Evolutionary conservation across 2,113 vertebrate species (phyloP).

Genomic region (Illadopsis cleaveri): DNA sequence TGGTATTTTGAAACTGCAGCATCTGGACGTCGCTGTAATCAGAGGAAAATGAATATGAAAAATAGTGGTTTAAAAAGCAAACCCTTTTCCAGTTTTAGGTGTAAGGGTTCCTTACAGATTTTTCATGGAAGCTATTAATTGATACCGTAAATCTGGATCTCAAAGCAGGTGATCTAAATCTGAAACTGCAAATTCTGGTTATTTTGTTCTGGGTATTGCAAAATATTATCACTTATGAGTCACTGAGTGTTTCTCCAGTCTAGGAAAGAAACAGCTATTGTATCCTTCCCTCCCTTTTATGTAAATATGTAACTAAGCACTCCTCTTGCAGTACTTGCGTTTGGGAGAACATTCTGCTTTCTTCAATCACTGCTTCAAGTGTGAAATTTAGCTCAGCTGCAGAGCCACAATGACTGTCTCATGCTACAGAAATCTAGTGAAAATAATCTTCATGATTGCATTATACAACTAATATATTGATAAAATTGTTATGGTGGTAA

Average conservation of each 20-base stretch:
- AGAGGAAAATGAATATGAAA: not conserved
- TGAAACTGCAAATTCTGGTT: not conserved
- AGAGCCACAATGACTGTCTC: not conserved
- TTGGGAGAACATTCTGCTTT: conserved; percentile 10
- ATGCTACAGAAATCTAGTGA: not conserved
- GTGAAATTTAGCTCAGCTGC: conserved; percentile 21
- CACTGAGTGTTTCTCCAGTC: not conserved
- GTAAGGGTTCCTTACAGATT: not conserved
- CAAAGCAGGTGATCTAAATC: not conserved
- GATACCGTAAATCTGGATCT: not conserved
- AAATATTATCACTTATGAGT: not conserved
- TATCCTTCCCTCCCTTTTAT: not conserved
- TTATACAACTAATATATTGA: not conserved
- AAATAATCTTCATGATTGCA: not conserved
- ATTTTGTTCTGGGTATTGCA: not conserved
- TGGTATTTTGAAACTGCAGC: conserved; percentile 34
- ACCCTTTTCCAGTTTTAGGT: not conserved
- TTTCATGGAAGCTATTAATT: not conserved
- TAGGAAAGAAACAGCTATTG: not conserved
- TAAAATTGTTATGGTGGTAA: not conserved
- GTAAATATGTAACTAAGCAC: not conserved
- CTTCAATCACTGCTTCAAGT: not conserved
- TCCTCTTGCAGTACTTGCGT: not conserved
- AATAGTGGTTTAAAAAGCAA: not conserved
- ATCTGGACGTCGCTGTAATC: not conserved